A percentile compares a stretch with the other conserved stretches of the same genome.
These are phyloP conservation scores for Prinia subflava DNA, from an alignment of 2,113 vertebrate genomes.

Conservation along the genomic window DNA sequence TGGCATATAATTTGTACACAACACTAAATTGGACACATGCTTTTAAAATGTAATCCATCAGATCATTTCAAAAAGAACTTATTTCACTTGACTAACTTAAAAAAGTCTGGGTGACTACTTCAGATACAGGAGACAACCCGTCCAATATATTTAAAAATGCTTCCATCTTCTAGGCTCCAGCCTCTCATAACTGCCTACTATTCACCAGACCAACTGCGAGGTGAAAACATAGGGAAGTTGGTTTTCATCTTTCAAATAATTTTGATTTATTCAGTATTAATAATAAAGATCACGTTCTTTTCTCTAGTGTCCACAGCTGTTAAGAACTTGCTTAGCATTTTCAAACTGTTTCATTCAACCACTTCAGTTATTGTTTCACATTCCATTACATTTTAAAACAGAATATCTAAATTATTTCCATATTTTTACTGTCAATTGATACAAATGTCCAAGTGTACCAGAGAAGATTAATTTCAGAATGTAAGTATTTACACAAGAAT, in stretches of 20 bases:
- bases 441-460: neutral
- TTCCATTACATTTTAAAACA: neutral
- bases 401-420: neutral
- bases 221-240: neutral
- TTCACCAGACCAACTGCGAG: neutral
- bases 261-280: neutral
- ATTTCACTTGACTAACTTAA: neutral
- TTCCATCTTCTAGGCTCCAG: neutral
- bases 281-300: neutral
- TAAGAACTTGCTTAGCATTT: neutral
- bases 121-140: neutral
- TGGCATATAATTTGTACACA: neutral
- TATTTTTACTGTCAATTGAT: constrained; percentile 3
- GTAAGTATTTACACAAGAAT: neutral
- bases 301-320: neutral
- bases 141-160: neutral
- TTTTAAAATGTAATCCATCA: neutral
- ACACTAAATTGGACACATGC: neutral
- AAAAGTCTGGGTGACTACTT: neutral
- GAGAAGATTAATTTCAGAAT: constrained; percentile 2
- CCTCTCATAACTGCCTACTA: neutral
- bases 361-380: neutral
- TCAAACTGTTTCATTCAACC: neutral
- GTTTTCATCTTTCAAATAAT: neutral
- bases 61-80: neutral